Conservation (phyloP, 2,888 invertebrate genomes). For the Orthonychiurus folsomi region DNA sequence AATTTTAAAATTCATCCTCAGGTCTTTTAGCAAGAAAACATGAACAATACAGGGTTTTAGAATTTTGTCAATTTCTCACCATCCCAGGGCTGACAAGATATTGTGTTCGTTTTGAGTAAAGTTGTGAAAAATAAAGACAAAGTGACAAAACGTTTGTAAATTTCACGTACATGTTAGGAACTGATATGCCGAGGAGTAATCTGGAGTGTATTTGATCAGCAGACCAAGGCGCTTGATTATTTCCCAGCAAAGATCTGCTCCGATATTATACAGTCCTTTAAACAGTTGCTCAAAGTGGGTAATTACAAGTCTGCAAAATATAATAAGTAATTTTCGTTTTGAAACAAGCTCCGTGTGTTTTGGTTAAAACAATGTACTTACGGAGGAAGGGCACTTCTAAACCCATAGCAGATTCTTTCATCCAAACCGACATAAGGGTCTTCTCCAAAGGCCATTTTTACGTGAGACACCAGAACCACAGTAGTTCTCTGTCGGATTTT, state of each 20-base stretch:
- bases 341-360: neutral
- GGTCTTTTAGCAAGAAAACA: no score
- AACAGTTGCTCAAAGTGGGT: neutral
- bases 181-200: neutral
- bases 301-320: neutral
- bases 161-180: neutral
- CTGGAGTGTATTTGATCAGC: neutral
- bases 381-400: neutral
- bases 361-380: constrained; percentile 1
- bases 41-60: no score
- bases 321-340: neutral
- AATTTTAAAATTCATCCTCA: no score
- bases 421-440: neutral
- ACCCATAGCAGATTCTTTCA: constrained; percentile 2
- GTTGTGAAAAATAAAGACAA: neutral
- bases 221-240: neutral
- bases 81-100: no score
- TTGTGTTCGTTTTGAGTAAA: neutral
- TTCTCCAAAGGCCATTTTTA: neutral
- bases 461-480: neutral
- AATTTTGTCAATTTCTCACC: no score
- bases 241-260: neutral
- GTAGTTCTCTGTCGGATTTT: neutral
- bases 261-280: neutral
- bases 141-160: neutral